Conservation (phyloP, 2,797 vertebrate species). For the Hippopotamyrus pictus region DNA sequence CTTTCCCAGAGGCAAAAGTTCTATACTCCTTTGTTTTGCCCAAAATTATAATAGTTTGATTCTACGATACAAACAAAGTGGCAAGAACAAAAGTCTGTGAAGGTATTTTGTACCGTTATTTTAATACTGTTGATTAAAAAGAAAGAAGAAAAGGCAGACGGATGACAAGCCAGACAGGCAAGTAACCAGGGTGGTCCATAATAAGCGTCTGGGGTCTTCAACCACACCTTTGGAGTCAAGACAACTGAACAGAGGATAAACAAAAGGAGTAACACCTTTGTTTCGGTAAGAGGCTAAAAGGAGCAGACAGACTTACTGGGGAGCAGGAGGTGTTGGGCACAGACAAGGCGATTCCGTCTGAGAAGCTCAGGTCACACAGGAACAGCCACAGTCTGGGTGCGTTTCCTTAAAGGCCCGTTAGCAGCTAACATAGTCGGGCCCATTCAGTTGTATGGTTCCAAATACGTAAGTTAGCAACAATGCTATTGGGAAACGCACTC, state of each 20-base stretch:
- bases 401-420: not conserved
- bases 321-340: not conserved
- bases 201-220: not conserved
- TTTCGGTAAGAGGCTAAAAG: conserved; percentile 4
- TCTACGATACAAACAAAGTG: not conserved
- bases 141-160: not conserved
- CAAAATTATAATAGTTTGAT: not conserved
- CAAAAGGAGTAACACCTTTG: not conserved
- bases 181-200: not conserved
- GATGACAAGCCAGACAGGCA: not conserved
- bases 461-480: not conserved
- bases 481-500: not conserved
- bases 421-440: not conserved
- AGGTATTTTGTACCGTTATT: not conserved
- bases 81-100: not conserved
- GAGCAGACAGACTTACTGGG: not conserved
- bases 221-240: conserved; percentile 8
- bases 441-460: not conserved
- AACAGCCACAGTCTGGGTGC: not conserved
- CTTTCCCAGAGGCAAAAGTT: not conserved
- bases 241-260: not conserved
- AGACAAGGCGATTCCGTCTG: not conserved
- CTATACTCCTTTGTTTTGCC: not conserved
- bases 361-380: not conserved
- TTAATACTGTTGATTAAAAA: not conserved